phyloP scores from a whole-genome alignment of 2,113 vertebrate species.

The Anarhynchus alexandrinus region DNA sequence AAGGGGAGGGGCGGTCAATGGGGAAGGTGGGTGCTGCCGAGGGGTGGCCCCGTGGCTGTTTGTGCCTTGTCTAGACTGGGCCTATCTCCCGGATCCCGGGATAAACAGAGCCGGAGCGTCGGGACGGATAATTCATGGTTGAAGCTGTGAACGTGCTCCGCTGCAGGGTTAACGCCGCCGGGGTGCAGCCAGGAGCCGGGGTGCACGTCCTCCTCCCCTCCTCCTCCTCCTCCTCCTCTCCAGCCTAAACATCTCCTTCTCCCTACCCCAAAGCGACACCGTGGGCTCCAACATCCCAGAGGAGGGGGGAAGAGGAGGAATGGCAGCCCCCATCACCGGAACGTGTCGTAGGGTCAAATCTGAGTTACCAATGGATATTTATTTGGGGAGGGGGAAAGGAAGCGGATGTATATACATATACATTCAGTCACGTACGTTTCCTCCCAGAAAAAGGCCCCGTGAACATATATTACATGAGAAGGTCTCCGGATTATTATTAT shows the following conservation, averaged over 20 bases:
- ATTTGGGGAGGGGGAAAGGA: slow-evolving; percentile 16
- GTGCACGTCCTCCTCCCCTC: not conserved
- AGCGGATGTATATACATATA: slow-evolving; percentile 28
- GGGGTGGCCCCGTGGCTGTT: not conserved
- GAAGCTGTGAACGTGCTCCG: rapidly evolving
- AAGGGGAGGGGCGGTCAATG: not conserved
- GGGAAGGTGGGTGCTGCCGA: not conserved
- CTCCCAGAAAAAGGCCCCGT: slow-evolving; percentile 40
- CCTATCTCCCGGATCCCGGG: not conserved
- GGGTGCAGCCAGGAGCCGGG: not conserved
- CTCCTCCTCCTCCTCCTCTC: no score
- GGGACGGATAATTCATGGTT: rapidly evolving
- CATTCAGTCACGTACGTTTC: not conserved
- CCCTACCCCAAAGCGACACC: not conserved
- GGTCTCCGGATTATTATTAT: not conserved
- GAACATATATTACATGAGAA: not conserved
- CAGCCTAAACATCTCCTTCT: not conserved
- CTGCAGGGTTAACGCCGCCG: rapidly evolving
- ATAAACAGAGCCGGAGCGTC: not conserved
- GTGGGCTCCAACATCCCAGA: rapidly evolving
- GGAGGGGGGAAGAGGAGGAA: not conserved
- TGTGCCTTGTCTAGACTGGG: not conserved
- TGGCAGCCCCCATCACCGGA: rapidly evolving
- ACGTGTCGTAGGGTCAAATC: rapidly evolving
- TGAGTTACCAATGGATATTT: slow-evolving; percentile 8